Base-by-base conservation (phyloP, 2,113 vertebrate species). In the Bagarius yarrelli region DNA sequence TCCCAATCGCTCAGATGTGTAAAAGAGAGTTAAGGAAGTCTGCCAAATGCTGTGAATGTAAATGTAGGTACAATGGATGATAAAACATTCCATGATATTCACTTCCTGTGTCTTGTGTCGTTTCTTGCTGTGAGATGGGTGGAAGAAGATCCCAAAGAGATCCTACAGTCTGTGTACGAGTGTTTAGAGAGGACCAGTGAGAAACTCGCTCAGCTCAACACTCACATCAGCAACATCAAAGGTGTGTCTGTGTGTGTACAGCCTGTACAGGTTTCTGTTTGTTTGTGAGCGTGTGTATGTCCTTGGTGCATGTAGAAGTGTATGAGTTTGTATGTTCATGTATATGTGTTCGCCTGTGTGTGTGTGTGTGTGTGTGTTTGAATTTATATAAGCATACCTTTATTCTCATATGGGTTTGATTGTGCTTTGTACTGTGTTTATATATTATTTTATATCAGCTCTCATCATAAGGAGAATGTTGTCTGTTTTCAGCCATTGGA, bases 101-200 rank as follows among this genome's bases (percentile, higher is more conserved):
- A 36, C n/a, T 55, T 69, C 6, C 16, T 56, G 27, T 79, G 15
- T 8, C 23, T 34, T 53, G 23, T 59, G 36, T 52, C 25, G 76
- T 67, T 67, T 64, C n/a, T 52, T 83, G 9, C 3, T 0, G 60
- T 72, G 83, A 99, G 98, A 52, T 99, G 98, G 98, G 96, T 98
- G 86, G 98, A 99, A 85, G 95, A 96, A 86, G 95, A 99, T 84
- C 95, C 98, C 47, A 94, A 90, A 81, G 95, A 98, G 90, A 97
- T 98, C 72, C 84, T 99, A 25, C 91, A 92, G 25, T 98, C 97
- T 25, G 96, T 99, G 27, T 93, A 95, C 66, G 96, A 99, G 86
- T 99, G 97, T 82, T 92, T 98, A 72, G 95, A 99, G 90, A 95
- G 81, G 85, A 95, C 97, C 0, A 98, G 95, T 86, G 95, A 97